These are phyloP conservation scores for Bombus cullumanus DNA, from an alignment of 1,140 invertebrate genomes.

Conservation along the genomic window DNA sequence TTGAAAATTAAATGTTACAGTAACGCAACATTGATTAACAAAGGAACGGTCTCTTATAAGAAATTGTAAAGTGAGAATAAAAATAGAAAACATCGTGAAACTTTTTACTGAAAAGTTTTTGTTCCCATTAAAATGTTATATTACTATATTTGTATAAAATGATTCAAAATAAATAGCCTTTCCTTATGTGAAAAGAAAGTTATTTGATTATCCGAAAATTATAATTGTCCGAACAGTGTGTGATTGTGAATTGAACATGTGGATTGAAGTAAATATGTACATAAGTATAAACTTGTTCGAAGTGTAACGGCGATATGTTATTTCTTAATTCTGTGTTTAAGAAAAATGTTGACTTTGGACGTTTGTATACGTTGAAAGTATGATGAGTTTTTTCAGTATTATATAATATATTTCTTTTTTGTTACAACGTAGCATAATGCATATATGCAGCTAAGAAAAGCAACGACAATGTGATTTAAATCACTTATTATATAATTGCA, in stretches of 20 bases:
- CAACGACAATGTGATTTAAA: not conserved
- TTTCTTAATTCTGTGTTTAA: not conserved
- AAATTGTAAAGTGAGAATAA: no score
- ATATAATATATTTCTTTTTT: not conserved
- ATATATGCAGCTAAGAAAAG: not conserved
- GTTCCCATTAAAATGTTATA: no score
- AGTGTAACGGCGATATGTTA: not conserved
- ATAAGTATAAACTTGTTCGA: not conserved
- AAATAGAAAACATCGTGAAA: no score
- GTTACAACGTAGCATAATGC: not conserved
- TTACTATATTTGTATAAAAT: no score
- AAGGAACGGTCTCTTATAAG: no score
- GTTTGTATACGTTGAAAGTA: not conserved
- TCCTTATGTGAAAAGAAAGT: no score
- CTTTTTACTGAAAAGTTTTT: no score
- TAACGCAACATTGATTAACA: no score
- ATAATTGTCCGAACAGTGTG: no score
- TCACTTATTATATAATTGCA: not conserved
- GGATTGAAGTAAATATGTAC: not conserved
- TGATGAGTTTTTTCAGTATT: not conserved
- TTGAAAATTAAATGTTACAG: not conserved
- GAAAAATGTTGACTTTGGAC: not conserved
- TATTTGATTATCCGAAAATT: no score
- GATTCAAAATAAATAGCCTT: no score
- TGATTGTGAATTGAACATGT: no score